Evolutionary conservation across 1,140 invertebrate species (phyloP).

Genomic region (Drosophila seguyi): DNA sequence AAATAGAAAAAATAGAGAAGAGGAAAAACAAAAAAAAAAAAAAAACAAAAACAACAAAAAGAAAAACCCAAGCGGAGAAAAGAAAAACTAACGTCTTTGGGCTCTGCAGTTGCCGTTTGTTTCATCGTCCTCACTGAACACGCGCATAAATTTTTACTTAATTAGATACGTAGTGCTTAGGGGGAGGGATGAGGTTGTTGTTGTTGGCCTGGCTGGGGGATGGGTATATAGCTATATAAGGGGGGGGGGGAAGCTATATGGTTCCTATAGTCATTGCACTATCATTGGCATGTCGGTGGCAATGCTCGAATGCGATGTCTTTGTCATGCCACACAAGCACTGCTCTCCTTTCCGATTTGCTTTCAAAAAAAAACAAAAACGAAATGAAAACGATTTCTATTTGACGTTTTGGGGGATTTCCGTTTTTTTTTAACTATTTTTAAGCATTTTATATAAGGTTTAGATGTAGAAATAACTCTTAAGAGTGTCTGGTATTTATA

Average conservation of each 20-base stretch:
- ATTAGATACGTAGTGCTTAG: slow-evolving; percentile 59
- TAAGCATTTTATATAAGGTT: not conserved
- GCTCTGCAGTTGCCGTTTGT: slow-evolving; percentile 71
- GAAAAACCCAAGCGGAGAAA: slow-evolving; percentile 15
- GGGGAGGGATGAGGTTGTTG: not conserved
- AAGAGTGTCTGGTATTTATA: no score
- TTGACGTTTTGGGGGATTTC: not conserved
- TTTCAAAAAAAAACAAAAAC: slow-evolving; percentile 15
- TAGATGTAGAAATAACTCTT: no score
- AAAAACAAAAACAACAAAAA: not conserved
- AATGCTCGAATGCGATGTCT: slow-evolving; percentile 37
- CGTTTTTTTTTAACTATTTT: not conserved
- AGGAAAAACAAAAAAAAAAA: slow-evolving; percentile 15
- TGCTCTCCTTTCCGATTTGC: slow-evolving; percentile 8
- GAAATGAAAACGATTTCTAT: slow-evolving; percentile 12
- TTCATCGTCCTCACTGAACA: slow-evolving; percentile 80
- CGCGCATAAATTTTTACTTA: slow-evolving; percentile 81
- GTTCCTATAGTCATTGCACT: slow-evolving; percentile 29
- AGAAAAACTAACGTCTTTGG: slow-evolving; percentile 67
- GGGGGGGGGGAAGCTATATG: slow-evolving; percentile 9
- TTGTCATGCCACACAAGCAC: slow-evolving; percentile 37
- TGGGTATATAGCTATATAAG: slow-evolving; percentile 6
- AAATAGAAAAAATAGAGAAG: slow-evolving; percentile 10
- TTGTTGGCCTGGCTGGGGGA: not conserved
- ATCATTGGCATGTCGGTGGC: slow-evolving; percentile 54